Evolutionary conservation across 2,113 vertebrate species (phyloP).

Genomic region (Anser brachyrhynchus): DNA sequence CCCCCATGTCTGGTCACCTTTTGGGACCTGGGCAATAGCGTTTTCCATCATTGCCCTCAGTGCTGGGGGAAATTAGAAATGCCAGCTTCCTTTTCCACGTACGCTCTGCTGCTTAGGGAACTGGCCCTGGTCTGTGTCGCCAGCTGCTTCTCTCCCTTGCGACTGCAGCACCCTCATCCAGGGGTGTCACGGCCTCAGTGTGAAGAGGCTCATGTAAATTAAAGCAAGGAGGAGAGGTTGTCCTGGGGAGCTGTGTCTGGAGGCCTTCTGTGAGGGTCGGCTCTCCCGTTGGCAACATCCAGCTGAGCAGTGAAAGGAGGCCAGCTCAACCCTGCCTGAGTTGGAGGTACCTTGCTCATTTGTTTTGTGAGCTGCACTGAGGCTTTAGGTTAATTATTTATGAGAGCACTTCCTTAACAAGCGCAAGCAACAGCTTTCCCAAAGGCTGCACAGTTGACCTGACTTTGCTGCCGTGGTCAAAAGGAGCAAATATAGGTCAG

Average conservation of each 20-base stretch:
- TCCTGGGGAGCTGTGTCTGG: not conserved
- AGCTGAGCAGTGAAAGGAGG: not conserved
- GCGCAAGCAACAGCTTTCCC: not conserved
- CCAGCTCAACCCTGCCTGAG: not conserved
- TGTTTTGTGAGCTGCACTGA: not conserved
- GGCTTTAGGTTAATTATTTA: not conserved
- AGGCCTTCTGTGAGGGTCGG: not conserved
- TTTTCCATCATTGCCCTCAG: not conserved
- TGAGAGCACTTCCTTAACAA: not conserved
- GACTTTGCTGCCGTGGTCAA: not conserved
- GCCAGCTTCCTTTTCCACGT: not conserved
- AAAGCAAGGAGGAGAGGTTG: not conserved
- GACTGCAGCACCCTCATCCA: not conserved
- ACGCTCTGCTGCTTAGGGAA: not conserved
- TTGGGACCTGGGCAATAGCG: not conserved
- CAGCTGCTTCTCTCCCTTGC: not conserved
- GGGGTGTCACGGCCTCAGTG: not conserved
- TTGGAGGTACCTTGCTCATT: not conserved
- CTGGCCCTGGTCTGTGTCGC: not conserved
- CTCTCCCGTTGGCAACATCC: not conserved
- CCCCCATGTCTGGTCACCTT: not conserved
- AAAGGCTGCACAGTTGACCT: not conserved
- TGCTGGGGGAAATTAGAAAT: not conserved
- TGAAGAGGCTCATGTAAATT: not conserved
- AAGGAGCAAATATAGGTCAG: not conserved